These are phyloP conservation scores for Athripsodes cinereus DNA, from an alignment of 2,888 invertebrate species.

Conservation along the genomic window DNA sequence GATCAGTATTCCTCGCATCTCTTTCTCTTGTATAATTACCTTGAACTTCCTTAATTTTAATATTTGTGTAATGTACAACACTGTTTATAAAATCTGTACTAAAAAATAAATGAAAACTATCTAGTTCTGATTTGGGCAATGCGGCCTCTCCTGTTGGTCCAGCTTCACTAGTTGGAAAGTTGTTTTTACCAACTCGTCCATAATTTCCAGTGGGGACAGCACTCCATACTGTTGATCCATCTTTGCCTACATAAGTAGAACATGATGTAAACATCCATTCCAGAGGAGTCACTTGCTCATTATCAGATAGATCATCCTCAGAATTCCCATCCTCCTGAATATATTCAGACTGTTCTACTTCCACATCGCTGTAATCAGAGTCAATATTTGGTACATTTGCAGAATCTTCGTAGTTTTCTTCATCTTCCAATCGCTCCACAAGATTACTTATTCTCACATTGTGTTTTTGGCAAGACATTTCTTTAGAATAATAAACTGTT, in stretches of 20 bases:
- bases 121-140: background rate
- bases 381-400: background rate
- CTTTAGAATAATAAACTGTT: too few species aligned
- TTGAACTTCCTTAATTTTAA: background rate
- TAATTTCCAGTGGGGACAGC: background rate
- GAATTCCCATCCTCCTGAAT: too few species aligned
- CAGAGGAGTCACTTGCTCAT: background rate
- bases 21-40: background rate
- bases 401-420: background rate
- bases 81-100: background rate
- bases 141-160: background rate
- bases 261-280: background rate
- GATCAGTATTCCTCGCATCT: background rate
- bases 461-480: background rate
- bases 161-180: background rate
- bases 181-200: background rate
- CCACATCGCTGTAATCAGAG: background rate
- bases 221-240: background rate
- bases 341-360: background rate
- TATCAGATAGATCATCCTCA: background rate
- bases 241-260: background rate
- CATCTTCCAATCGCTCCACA: background rate
- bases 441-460: background rate
- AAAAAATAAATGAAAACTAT: background rate
- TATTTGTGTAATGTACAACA: background rate